Percentiles rank a stretch among this genome's conserved stretches.
These are phyloP conservation scores for Agrochola litura DNA, from an alignment of 2,888 invertebrate genomes.

Conservation along the genomic window DNA sequence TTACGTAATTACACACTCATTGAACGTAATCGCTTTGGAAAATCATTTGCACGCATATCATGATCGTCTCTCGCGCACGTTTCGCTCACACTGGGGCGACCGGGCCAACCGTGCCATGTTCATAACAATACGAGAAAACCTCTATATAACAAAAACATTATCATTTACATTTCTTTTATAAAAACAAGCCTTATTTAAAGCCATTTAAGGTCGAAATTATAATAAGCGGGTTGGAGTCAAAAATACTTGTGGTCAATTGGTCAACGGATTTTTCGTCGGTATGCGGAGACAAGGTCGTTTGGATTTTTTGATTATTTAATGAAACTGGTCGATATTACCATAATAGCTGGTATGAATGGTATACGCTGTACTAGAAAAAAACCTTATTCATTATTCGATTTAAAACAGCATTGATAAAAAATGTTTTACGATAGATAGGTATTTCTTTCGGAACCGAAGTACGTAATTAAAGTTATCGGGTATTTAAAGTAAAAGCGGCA, in stretches of 20 bases:
- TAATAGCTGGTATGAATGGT: constrained; percentile 56
- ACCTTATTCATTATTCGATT: neutral
- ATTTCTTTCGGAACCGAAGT: constrained; percentile 2
- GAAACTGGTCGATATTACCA: constrained; percentile 65
- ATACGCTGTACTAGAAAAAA: constrained; percentile 15
- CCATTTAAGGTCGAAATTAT: constrained; percentile 63
- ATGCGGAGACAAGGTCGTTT: constrained; percentile 79
- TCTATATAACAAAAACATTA: constrained; percentile 60
- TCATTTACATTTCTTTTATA: constrained; percentile 46
- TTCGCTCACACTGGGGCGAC: constrained; percentile 73
- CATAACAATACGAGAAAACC: constrained; percentile 69
- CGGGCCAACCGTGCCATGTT: constrained; percentile 65
- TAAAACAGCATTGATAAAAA: neutral
- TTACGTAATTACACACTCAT: constrained; percentile 68
- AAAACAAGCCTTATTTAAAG: constrained; percentile 51
- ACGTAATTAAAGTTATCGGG: constrained; percentile 7
- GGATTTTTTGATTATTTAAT: constrained; percentile 66
- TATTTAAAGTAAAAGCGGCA: constrained; percentile 49
- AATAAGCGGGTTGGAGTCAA: constrained; percentile 30
- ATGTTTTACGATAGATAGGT: neutral
- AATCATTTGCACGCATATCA: constrained; percentile 72
- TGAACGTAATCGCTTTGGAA: constrained; percentile 69
- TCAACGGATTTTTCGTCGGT: constrained; percentile 78
- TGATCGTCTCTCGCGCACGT: constrained; percentile 77
- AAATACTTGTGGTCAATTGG: constrained; percentile 76